phyloP scores from a whole-genome alignment of 2,888 invertebrate genomes.

The Ochlodes sylvanus region DNA sequence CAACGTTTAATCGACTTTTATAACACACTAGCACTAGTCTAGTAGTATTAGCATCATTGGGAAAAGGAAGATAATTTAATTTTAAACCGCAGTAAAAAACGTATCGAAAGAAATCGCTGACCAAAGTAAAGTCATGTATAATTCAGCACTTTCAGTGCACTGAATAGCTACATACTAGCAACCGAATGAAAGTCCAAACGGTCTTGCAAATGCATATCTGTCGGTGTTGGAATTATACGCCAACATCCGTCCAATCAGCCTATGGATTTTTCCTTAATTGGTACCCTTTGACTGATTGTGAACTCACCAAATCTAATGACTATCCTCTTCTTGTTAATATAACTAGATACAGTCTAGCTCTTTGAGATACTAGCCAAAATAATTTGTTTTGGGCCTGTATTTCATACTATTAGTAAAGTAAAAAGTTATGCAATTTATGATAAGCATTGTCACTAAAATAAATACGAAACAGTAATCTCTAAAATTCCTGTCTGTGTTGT shows the following conservation, averaged over 20 bases:
- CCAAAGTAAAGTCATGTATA: not conserved
- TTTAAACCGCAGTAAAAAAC: not conserved
- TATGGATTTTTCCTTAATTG: conserved; percentile 1
- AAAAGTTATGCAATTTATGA: too few species aligned
- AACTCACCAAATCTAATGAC: not conserved
- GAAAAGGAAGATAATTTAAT: not conserved
- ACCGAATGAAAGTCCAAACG: not conserved
- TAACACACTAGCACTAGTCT: too few species aligned
- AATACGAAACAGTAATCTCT: too few species aligned
- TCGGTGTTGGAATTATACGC: not conserved
- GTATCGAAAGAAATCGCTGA: not conserved
- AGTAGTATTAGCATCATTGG: not conserved
- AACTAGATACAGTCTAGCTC: too few species aligned
- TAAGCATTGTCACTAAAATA: too few species aligned
- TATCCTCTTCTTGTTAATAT: not conserved
- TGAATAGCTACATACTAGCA: not conserved
- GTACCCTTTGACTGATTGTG: not conserved
- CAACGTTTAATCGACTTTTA: too few species aligned
- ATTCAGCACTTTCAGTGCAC: not conserved
- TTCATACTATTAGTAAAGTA: too few species aligned
- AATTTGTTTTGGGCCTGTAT: too few species aligned
- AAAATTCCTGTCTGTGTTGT: too few species aligned
- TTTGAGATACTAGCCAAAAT: too few species aligned
- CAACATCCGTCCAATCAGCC: not conserved
- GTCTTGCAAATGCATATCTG: not conserved